phyloP scores from a whole-genome alignment of 1,140 invertebrate species.

The Hyles euphorbiae region DNA sequence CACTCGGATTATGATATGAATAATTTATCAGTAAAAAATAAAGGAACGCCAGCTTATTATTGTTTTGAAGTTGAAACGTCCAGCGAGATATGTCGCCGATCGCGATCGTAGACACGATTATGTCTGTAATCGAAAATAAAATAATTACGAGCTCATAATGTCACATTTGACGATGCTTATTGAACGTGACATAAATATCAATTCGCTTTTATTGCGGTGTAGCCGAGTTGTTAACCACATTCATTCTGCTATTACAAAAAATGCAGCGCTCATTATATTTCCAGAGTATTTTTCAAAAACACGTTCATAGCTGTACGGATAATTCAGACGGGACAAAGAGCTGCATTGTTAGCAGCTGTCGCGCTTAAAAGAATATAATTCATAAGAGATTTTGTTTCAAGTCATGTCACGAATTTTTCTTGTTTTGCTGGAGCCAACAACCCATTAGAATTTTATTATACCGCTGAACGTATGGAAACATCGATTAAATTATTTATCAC shows the following conservation, averaged over 20 bases:
- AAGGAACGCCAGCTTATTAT: constrained; percentile 44
- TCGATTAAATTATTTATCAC: constrained; percentile 1
- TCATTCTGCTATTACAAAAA: no score
- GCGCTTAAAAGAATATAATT: constrained; percentile 45
- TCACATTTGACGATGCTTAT: constrained; percentile 14
- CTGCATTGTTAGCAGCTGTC: constrained; percentile 58
- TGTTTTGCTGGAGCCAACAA: constrained; percentile 5
- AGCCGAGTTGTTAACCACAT: neutral
- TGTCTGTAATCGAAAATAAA: constrained; percentile 37
- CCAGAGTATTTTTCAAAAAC: no score
- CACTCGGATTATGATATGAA: constrained; percentile 72
- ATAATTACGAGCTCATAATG: constrained; percentile 33
- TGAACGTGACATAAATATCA: constrained; percentile 11
- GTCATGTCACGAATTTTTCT: constrained; percentile 21
- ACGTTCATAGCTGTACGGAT: no score
- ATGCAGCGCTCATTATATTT: no score
- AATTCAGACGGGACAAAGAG: constrained; percentile 27
- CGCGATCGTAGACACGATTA: constrained; percentile 42
- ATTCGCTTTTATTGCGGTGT: constrained; percentile 3
- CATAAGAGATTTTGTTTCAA: constrained; percentile 46
- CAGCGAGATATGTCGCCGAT: constrained; percentile 41
- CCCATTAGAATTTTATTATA: constrained; percentile 1
- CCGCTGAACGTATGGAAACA: neutral
- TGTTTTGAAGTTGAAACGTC: constrained; percentile 61
- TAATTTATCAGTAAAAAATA: constrained; percentile 67